Conservation (phyloP, 2,113 vertebrate species). For the Amblyornis subalaris region DNA sequence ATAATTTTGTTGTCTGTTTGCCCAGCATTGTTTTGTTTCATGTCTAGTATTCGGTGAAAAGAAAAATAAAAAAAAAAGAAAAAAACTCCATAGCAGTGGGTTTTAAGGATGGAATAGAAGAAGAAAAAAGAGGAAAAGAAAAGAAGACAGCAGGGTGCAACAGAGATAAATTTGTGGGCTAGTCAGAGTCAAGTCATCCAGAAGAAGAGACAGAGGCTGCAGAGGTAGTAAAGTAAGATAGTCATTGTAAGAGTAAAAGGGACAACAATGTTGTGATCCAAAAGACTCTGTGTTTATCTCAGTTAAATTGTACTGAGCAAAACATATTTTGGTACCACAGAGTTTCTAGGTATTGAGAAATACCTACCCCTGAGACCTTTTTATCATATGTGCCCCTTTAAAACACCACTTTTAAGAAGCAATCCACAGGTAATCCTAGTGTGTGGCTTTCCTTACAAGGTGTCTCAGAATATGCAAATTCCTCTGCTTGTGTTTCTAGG, state of each 20-base stretch:
- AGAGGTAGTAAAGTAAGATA: not conserved
- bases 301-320: not conserved
- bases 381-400: not conserved
- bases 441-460: not conserved
- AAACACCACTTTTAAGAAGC: not conserved
- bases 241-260: not conserved
- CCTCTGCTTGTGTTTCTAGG: not conserved
- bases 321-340: not conserved
- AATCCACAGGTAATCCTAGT: not conserved
- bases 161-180: not conserved
- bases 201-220: not conserved
- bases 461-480: not conserved
- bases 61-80: not conserved
- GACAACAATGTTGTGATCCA: not conserved
- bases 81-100: not conserved
- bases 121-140: not conserved
- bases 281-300: not conserved
- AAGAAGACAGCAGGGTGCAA: not conserved
- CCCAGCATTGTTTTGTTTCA: not conserved
- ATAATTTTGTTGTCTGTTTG: not conserved
- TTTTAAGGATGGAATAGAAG: not conserved
- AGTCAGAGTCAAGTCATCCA: rapidly evolving
- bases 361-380: not conserved
- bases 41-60: not conserved
- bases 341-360: not conserved